phyloP scores from a whole-genome alignment of 2,888 invertebrate species.

The Formica aserva region DNA sequence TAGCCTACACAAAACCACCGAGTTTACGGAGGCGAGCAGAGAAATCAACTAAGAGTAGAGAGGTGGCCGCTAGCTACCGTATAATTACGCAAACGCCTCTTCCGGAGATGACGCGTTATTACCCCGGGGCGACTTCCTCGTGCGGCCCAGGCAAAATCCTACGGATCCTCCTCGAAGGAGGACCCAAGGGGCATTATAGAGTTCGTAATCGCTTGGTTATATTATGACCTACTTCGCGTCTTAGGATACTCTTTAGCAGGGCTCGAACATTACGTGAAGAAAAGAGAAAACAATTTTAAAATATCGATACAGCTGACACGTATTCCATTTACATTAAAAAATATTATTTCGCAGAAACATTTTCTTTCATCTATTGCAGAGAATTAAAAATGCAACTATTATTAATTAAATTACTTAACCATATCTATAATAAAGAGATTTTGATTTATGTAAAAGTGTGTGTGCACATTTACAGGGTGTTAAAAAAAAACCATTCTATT shows the following conservation, averaged over 20 bases:
- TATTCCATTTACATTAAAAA: not conserved
- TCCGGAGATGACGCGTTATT: conserved; percentile 79
- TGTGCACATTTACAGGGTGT: not conserved
- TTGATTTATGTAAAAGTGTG: not conserved
- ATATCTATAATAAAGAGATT: not conserved
- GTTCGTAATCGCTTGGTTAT: conserved; percentile 77
- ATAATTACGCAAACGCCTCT: conserved; percentile 83
- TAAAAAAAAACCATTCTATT: too few species aligned
- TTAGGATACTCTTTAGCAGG: conserved; percentile 50
- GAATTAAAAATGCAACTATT: not conserved
- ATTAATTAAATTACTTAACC: not conserved
- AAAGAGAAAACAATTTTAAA: not conserved
- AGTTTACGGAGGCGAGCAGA: conserved; percentile 81
- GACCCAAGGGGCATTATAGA: conserved; percentile 68
- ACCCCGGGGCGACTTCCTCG: conserved; percentile 79
- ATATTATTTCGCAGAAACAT: not conserved
- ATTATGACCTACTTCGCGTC: conserved; percentile 63
- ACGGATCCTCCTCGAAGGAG: conserved; percentile 65
- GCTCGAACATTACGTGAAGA: not conserved
- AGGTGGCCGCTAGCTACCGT: conserved; percentile 83
- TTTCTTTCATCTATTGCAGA: not conserved
- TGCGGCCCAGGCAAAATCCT: conserved; percentile 77
- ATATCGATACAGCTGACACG: not conserved
- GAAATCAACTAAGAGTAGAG: conserved; percentile 56
- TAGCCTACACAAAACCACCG: conserved; percentile 81